Percentiles rank a stretch among this genome's conserved stretches.
phyloP scores from a whole-genome alignment of 2,113 vertebrate genomes.

The Poeciliopsis retropinna region DNA sequence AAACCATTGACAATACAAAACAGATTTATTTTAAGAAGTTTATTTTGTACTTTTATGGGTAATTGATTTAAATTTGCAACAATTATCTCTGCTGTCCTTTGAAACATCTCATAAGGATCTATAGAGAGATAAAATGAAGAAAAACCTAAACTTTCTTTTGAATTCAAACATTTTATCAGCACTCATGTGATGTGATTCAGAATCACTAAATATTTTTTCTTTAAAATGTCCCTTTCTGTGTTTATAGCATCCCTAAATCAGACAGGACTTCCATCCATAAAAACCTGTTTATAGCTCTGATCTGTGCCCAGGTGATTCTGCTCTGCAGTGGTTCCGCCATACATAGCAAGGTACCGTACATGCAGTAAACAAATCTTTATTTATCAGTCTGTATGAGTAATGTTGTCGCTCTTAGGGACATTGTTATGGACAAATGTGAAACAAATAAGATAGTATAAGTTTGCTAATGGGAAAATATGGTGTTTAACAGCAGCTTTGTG shows the following conservation, averaged over 20 bases:
- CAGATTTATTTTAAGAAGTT: neutral
- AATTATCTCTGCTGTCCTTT: neutral
- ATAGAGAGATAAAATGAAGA: neutral
- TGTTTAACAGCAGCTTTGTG: neutral
- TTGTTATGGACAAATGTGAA: neutral
- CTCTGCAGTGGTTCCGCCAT: constrained; percentile 84
- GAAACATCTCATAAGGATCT: neutral
- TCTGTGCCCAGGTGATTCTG: constrained; percentile 82
- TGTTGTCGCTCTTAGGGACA: neutral
- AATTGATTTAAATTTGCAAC: neutral
- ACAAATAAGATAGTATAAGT: neutral
- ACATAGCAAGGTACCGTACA: constrained; percentile 75
- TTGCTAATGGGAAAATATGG: neutral
- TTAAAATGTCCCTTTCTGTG: neutral
- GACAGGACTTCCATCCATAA: constrained; percentile 83
- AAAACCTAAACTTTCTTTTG: neutral
- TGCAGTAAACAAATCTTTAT: neutral
- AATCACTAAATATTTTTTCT: neutral
- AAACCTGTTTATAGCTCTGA: constrained; percentile 81
- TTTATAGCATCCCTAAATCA: constrained; percentile 81
- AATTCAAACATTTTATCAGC: neutral
- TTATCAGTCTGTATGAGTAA: neutral
- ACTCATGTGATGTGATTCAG: neutral
- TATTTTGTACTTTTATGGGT: neutral
- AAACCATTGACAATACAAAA: neutral